Evolutionary conservation across 2,113 vertebrate species (phyloP).

Genomic region (Enhydra lutris): DNA sequence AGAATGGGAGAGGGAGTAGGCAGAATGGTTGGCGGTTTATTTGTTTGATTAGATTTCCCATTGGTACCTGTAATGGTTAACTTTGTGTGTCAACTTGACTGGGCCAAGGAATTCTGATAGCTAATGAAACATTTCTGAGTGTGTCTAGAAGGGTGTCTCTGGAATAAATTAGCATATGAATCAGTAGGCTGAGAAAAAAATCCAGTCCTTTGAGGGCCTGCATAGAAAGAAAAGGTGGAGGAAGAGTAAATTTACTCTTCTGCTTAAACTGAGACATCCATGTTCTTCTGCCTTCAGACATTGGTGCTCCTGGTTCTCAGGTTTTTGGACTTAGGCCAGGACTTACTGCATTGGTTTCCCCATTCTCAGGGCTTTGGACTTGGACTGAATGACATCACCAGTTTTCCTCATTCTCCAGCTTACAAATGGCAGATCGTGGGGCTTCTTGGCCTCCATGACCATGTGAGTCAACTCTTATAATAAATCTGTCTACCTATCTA

Average conservation of each 20-base stretch:
- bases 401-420: neutral
- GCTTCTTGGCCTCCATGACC: neutral
- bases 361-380: neutral
- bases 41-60: slow-evolving; percentile 29
- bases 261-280: neutral
- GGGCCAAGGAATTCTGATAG: neutral
- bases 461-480: neutral
- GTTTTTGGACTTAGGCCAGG: neutral
- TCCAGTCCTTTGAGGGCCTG: neutral
- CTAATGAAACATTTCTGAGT: neutral
- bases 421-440: neutral
- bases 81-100: neutral
- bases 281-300: neutral
- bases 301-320: neutral
- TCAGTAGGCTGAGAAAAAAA: neutral
- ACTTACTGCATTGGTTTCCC: neutral
- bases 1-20: neutral
- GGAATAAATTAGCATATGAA: neutral
- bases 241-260: neutral
- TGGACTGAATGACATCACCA: neutral
- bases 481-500: neutral
- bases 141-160: neutral
- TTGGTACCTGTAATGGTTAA: neutral
- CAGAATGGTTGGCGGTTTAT: neutral
- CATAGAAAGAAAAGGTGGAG: neutral